Evolutionary conservation across 30 jellyfish, hydroid and myxozoan species (phyloP).

Genomic region (Aurelia aurita complex sp. Pacific): DNA sequence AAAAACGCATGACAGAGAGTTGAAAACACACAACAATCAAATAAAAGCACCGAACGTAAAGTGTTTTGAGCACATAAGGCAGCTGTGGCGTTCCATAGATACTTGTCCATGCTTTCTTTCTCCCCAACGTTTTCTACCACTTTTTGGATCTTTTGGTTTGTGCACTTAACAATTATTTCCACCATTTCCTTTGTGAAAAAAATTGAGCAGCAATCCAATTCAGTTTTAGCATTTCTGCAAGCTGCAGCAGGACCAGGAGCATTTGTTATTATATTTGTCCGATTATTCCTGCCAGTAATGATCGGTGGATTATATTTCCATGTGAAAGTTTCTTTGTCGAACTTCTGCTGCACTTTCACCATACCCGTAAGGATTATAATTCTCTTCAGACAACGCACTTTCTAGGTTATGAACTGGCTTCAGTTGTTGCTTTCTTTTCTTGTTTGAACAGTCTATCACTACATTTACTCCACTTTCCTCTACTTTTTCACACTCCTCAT

Average conservation of each 20-base stretch:
- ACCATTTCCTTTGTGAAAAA: neutral
- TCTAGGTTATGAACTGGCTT: conserved; percentile 2
- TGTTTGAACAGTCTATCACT: neutral
- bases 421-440: neutral
- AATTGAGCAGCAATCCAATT: neutral
- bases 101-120: neutral
- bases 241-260: conserved; percentile 8
- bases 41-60: no score
- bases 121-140: neutral
- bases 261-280: neutral
- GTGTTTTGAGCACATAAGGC: no score
- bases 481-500: neutral
- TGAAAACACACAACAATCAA: no score
- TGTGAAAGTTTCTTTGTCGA: neutral
- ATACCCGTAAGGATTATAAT: neutral
- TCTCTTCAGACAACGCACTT: neutral
- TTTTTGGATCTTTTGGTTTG: neutral
- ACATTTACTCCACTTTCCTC: neutral
- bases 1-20: no score
- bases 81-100: no score
- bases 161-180: neutral
- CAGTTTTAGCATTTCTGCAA: neutral
- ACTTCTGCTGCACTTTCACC: neutral
- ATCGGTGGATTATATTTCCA: neutral
- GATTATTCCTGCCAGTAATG: conserved; percentile 7